These are phyloP conservation scores for Eledona agricola DNA, from an alignment of 2,888 invertebrate genomes.

Conservation along the genomic window DNA sequence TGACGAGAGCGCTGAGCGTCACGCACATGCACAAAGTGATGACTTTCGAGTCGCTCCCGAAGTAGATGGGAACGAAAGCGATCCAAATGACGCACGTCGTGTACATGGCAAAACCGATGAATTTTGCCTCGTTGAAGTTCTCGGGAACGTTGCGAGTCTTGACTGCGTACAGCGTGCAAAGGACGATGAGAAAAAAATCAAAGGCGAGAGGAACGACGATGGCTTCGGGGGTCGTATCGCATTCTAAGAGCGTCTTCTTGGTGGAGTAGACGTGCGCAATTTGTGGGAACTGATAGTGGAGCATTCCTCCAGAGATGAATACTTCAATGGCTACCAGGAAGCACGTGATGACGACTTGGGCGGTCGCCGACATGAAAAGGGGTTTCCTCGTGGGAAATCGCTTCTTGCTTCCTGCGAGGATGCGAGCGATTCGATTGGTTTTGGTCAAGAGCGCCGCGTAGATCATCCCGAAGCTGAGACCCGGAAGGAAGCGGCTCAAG, in stretches of 20 bases:
- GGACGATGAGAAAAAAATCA: slow-evolving; percentile 74
- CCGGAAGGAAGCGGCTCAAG: slow-evolving; percentile 48
- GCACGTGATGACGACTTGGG: slow-evolving; percentile 71
- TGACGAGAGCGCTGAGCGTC: slow-evolving; percentile 77
- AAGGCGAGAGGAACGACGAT: slow-evolving; percentile 74
- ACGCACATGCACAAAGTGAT: slow-evolving; percentile 72
- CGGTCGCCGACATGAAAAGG: slow-evolving; percentile 69
- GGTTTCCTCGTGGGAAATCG: slow-evolving; percentile 75
- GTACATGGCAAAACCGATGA: slow-evolving; percentile 84
- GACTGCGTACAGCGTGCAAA: slow-evolving; percentile 82
- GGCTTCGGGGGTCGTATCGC: slow-evolving; percentile 69
- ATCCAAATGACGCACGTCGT: slow-evolving; percentile 82
- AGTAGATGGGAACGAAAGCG: slow-evolving; percentile 81
- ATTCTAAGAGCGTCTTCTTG: slow-evolving; percentile 69
- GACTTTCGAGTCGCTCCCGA: slow-evolving; percentile 73
- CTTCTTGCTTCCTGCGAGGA: slow-evolving; percentile 77
- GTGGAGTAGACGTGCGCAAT: slow-evolving; percentile 66
- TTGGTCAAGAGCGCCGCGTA: slow-evolving; percentile 79
- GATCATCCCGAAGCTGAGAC: slow-evolving; percentile 74
- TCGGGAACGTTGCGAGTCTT: slow-evolving; percentile 82
- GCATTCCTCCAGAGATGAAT: slow-evolving; percentile 69
- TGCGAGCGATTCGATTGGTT: slow-evolving; percentile 80
- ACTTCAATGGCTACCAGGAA: slow-evolving; percentile 74
- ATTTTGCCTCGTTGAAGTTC: slow-evolving; percentile 81
- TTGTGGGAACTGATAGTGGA: slow-evolving; percentile 69